phyloP scores from a whole-genome alignment of 2,888 invertebrate genomes.

The Rhagophthalmus giganteus region DNA sequence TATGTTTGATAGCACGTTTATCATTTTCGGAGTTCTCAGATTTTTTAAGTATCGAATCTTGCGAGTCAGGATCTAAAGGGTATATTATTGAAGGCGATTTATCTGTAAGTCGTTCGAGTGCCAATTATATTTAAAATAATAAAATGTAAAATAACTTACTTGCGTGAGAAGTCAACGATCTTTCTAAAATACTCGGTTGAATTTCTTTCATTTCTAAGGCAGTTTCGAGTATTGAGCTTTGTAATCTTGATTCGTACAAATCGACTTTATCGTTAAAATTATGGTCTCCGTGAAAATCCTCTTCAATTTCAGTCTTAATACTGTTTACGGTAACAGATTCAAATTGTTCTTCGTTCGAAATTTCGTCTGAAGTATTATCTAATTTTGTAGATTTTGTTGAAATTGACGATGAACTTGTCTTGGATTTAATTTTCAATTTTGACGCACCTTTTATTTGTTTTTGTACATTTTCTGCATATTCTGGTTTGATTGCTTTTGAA shows the following conservation, averaged over 20 bases:
- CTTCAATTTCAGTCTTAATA: constrained; percentile 34
- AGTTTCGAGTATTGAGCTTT: constrained; percentile 50
- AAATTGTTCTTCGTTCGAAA: constrained; percentile 24
- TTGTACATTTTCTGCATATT: background rate
- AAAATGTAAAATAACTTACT: no score
- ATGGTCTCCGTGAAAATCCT: constrained; percentile 35
- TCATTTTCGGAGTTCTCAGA: constrained; percentile 43
- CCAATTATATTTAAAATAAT: background rate
- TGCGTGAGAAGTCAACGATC: constrained; percentile 49
- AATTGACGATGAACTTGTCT: background rate
- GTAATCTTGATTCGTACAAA: constrained; percentile 39
- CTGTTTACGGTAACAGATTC: constrained; percentile 40
- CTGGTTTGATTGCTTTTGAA: constrained; percentile 4
- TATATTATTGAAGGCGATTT: constrained; percentile 41
- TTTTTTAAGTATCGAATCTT: constrained; percentile 45
- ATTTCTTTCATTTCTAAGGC: constrained; percentile 48
- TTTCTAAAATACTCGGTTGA: constrained; percentile 51
- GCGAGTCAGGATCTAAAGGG: constrained; percentile 39
- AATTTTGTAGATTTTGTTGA: background rate
- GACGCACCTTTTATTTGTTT: background rate
- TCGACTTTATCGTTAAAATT: constrained; percentile 44
- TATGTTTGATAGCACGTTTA: constrained; percentile 20
- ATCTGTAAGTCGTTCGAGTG: constrained; percentile 22
- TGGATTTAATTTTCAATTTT: background rate
- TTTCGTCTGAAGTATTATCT: background rate